Base-by-base conservation (phyloP, 2,797 vertebrate species). In the Neosilurus hyrtlii region DNA sequence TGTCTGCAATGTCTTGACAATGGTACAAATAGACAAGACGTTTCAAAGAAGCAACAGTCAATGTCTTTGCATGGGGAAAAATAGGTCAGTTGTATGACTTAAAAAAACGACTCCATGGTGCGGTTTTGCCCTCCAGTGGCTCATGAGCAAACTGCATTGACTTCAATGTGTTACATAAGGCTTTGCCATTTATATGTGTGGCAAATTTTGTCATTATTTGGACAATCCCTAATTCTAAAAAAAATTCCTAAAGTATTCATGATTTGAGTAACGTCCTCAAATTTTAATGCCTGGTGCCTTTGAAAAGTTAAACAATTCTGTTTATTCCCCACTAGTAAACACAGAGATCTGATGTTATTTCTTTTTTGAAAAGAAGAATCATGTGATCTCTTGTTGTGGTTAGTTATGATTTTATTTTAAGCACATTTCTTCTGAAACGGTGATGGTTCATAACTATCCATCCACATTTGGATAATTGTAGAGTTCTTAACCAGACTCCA, bases 41-140 rank as follows among this genome's bases (percentile, higher is more conserved):
- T 91, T 93, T 92, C 88, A 93, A 92, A 93, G 88, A 87, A 87
- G 85, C 88, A 62, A 65, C 37, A 81, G 79, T 71, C 78, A 74
- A 14, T 73, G 70, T 79, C 67, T 79, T 57, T 70, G 20, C 30
- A 80, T 65, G 43, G 52, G 85, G 87, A 92, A 94, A 88, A 94
- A 94, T 95, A 93, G 94, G 94, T 95, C 94, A 95, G 88, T 85
- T 90, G 88, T 91, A 87, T 86, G 75, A 66, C 86, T 84, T 71
- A 82, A 85, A 81, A 81, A 83, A 86, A 83, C 75, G 87, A 86
- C 92, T 93, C 82, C 89, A 91, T 90, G 92, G 94, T 92, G 90
- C 93, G 92, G 89, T 91, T 94, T 94, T 94, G 94, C 94, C 94
- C 94, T 93, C 94, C 86, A 94, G 94, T 95, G 94, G 94, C 88